Evolutionary conservation across 2,888 invertebrate species (phyloP), one percentile per base, ranked within the genome.

Genomic region (Polymixis flavicincta): DNA sequence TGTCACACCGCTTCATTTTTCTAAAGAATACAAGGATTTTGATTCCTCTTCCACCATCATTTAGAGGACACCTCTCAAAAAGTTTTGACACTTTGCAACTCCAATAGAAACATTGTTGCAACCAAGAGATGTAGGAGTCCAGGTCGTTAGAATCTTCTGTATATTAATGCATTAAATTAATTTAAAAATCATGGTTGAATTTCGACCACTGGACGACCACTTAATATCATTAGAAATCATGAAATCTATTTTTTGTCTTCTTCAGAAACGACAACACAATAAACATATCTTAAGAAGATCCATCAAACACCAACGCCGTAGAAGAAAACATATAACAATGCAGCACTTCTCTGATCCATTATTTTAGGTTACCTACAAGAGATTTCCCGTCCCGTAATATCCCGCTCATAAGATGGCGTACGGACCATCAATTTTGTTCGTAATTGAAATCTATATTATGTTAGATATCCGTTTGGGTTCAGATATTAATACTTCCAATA

Each of bases 401-500:
- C 50, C 28, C 54, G 59, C 42, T 76, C 75, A 76, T 64, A 83
- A 74, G 72, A 72, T 71, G 74, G 78, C 80, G 83, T 85, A 70
- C 71, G 42, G 59, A 68, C 80, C 77, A 87, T 87, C 83, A 77
- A 85, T 87, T 84, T 75, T 66, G 75, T 74, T 61, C 69, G 66
- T 78, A 83, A 86, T 85, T 85, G 78, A 83, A 80, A 85, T 80
- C 75, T 75, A 71, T 80, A 77, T 67, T 80, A 72, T 76, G 74
- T 73, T 59, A 63, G 71, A 75, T 72, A 60, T 65, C 77, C 71
- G 71, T 42, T 71, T 59, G 63, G 75, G 71, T 61, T 70, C 42
- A n/a, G 42, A 61, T 80, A 73, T 64, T 71, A 78, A 85, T 78
- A 74, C 63, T 72, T 79, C 60, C 54, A 79, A 70, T 81, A 84